Evolutionary conservation across 2,113 vertebrate genomes (phyloP).

Genomic region (Andinoacara biseriatus): DNA sequence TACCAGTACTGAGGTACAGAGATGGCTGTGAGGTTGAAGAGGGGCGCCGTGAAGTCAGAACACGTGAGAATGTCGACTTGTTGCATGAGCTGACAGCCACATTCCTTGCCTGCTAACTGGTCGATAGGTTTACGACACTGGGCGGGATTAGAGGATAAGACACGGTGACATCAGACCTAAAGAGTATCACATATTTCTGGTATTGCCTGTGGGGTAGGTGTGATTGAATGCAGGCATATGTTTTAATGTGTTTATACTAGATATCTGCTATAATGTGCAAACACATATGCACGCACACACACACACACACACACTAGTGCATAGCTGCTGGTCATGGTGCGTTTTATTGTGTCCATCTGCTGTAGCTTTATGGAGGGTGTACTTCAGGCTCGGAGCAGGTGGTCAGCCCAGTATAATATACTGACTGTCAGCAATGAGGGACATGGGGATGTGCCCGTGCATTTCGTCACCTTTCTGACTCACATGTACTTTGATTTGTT

Average conservation of each 20-base stretch:
- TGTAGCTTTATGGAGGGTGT: conserved; percentile 63
- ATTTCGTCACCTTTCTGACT: conserved; percentile 50
- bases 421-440: conserved; percentile 61
- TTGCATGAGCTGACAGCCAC: conserved; percentile 64
- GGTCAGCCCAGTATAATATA: conserved; percentile 69
- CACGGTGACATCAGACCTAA: conserved; percentile 67
- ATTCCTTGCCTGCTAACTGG: conserved; percentile 74
- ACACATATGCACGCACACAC: neutral
- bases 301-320: neutral
- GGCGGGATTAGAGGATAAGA: conserved; percentile 42
- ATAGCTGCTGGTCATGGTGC: conserved; percentile 58
- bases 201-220: conserved; percentile 27
- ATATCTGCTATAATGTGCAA: conserved; percentile 34
- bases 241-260: conserved; percentile 47
- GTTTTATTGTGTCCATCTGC: conserved; percentile 72
- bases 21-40: neutral
- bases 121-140: conserved; percentile 62
- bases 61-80: conserved; percentile 39
- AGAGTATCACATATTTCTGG: conserved; percentile 55
- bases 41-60: conserved; percentile 49
- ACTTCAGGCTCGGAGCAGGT: conserved; percentile 70
- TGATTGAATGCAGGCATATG: conserved; percentile 30
- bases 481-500: conserved; percentile 38
- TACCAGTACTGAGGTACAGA: conserved; percentile 3
- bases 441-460: conserved; percentile 38